Evolutionary conservation across 2,113 vertebrate genomes (phyloP), one percentile per base, ranked within the genome.

Genomic region (Corvus moneduloides): DNA sequence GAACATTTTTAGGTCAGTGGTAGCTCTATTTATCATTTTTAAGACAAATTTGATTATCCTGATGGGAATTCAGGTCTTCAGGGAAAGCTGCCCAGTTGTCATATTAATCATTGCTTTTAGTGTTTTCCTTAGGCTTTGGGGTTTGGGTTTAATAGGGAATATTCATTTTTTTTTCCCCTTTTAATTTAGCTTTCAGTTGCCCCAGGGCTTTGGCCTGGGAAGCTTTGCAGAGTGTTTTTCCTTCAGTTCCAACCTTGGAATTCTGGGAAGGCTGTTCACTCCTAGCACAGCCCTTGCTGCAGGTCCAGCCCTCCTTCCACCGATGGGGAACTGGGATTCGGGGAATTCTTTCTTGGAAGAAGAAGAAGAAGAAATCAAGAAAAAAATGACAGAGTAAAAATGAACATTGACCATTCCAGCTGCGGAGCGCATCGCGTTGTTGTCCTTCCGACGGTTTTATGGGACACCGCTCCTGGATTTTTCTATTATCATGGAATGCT

Each of bases 51-150:
- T 95, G 90, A 97, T 95, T 91, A 39, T 78, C 68, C 89, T 28
- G 46, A 28, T 75, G 96, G 97, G 95, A 95, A 95, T 96, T 96
- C 30, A 11, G 56, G 90, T 92, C 97, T 97, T 95, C 82, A 9
- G 94, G 93, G 95, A 96, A 96, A 84, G 93, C 90, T 90, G 94
- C 96, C 96, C 95, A 80, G 83, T 82, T 95, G 94, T 87, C 93
- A 83, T 84, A 96, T 97, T 91, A 93, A 97, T 97, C 96, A 97
- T 90, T 79, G 91, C 96, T 72, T 93, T 94, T 92, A 91, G 95
- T 96, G 93, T 96, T 97, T 97, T 94, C 96, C 84, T 95, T 92
- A 43, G 92, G 93, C 62, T 80, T 95, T 94, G 26, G 96, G 95
- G 6, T 93, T 96, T 94, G 78, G 80, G 85, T 88, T 96, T 95